phyloP scores from a whole-genome alignment of 2,888 invertebrate genomes.

The Hemithea aestivaria region DNA sequence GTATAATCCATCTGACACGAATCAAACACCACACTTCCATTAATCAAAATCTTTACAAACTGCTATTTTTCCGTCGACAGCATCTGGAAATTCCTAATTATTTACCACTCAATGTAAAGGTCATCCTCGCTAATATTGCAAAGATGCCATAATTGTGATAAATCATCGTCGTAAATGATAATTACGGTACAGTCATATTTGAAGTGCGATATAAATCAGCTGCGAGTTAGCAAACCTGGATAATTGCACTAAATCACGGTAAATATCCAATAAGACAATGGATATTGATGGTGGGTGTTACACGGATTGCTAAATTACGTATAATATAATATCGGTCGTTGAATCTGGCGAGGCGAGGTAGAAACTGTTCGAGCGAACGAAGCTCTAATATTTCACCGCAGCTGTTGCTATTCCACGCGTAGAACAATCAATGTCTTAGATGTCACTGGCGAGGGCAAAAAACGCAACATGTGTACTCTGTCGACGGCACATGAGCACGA shows the following conservation, averaged over 20 bases:
- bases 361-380: constrained; percentile 40
- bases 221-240: constrained; percentile 55
- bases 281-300: constrained; percentile 64
- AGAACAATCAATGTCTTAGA: constrained; percentile 59
- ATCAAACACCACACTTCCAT: constrained; percentile 8
- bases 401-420: constrained; percentile 52
- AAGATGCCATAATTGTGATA: constrained; percentile 58
- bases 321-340: constrained; percentile 50
- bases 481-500: constrained; percentile 52
- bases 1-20: constrained; percentile 10
- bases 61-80: constrained; percentile 21
- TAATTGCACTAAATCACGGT: constrained; percentile 64
- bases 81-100: constrained; percentile 36
- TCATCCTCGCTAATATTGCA: constrained; percentile 48
- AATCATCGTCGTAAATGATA: constrained; percentile 57
- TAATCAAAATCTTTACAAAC: constrained; percentile 20
- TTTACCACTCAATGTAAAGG: constrained; percentile 45
- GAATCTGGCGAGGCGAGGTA: constrained; percentile 45
- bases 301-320: constrained; percentile 58
- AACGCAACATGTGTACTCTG: constrained; percentile 57
- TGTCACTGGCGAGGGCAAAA: constrained; percentile 52
- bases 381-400: constrained; percentile 59
- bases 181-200: constrained; percentile 46
- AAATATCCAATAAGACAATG: constrained; percentile 59
- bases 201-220: constrained; percentile 54